Conservation (phyloP, 1,140 invertebrate species). For the Atta cephalotes region DNA sequence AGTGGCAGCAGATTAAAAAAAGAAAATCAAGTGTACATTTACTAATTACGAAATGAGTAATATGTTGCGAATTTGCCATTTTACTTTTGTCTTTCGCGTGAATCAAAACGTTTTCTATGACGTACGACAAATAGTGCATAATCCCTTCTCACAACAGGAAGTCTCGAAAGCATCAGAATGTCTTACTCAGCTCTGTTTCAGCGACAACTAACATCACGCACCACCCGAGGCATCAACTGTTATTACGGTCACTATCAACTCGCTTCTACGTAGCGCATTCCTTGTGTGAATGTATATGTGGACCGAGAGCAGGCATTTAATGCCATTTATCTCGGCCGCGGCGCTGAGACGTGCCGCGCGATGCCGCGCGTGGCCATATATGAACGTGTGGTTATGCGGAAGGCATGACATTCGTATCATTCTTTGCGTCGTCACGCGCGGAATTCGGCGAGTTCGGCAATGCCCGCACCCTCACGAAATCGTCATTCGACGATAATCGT, state of each 20-base stretch:
- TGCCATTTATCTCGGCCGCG: constrained; percentile 23
- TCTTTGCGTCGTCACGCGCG: constrained; percentile 15
- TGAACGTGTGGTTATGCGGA: constrained; percentile 47
- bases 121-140: background rate
- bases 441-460: background rate
- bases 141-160: constrained; percentile 16
- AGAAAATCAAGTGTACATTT: background rate
- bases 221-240: background rate
- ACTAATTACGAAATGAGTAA: background rate
- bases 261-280: constrained; percentile 39
- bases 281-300: background rate
- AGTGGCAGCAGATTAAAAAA: too few species aligned
- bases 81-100: background rate
- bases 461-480: constrained; percentile 31
- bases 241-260: constrained; percentile 37
- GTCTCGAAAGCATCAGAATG: constrained; percentile 8
- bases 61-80: background rate
- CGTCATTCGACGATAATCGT: background rate
- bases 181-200: constrained; percentile 31
- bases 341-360: background rate
- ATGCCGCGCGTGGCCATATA: background rate
- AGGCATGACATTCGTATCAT: constrained; percentile 55
- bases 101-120: background rate
- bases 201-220: constrained; percentile 20
- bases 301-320: constrained; percentile 31